phyloP scores from a whole-genome alignment of 2,113 vertebrate species.

The Maccullochella peelii region DNA sequence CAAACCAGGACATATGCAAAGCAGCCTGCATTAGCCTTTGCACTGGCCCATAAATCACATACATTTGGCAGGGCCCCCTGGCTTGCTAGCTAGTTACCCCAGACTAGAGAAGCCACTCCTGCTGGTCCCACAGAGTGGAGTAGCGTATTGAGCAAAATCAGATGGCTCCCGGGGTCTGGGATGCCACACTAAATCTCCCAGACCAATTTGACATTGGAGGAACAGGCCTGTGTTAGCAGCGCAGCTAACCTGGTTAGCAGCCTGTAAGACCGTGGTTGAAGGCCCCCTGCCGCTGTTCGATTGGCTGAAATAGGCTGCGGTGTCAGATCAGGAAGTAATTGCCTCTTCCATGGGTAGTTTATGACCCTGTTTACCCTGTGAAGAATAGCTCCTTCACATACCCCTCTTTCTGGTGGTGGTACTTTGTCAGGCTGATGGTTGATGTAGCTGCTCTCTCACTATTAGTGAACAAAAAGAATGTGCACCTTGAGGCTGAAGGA shows the following conservation, averaged over 20 bases:
- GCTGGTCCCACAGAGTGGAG: conserved; percentile 26
- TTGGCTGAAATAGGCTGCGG: conserved; percentile 50
- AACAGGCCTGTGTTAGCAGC: conserved; percentile 39
- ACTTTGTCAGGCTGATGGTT: conserved; percentile 54
- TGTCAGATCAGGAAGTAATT: conserved; percentile 76
- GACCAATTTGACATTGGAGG: conserved; percentile 62
- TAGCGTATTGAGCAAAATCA: conserved; percentile 47
- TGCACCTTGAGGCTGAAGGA: conserved; percentile 50
- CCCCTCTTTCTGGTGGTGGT: conserved; percentile 30
- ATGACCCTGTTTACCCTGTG: conserved; percentile 71
- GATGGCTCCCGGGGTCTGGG: conserved; percentile 51
- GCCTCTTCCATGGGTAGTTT: conserved; percentile 69
- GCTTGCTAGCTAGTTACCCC: conserved; percentile 40
- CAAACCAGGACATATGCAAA: conserved; percentile 89
- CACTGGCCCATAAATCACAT: conserved; percentile 89
- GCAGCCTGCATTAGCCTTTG: conserved; percentile 86
- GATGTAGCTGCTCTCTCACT: conserved; percentile 48
- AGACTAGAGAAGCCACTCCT: conserved; percentile 32
- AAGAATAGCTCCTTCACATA: conserved; percentile 59
- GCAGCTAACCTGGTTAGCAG: conserved; percentile 67
- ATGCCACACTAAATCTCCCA: conserved; percentile 63
- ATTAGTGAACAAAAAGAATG: conserved; percentile 64
- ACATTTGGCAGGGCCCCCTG: conserved; percentile 48
- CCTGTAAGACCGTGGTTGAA: conserved; percentile 29
- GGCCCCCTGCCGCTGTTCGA: conserved; percentile 60